phyloP scores from a whole-genome alignment of 1,140 invertebrate species.

The Drosophila melanogaster region DNA sequence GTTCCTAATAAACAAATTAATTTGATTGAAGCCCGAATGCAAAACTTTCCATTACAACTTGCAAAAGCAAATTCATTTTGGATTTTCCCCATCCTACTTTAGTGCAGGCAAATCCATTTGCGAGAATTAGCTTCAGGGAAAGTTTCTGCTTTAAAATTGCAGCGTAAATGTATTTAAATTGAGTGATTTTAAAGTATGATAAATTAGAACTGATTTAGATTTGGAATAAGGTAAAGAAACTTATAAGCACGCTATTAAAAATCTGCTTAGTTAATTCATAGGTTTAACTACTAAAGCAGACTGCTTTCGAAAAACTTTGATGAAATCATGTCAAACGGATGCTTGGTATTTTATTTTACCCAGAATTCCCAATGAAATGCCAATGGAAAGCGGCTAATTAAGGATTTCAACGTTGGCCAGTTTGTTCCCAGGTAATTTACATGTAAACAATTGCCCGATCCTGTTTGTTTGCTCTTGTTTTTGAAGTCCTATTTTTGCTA shows the following conservation, averaged over 20 bases:
- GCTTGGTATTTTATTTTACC: background rate
- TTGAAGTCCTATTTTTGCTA: background rate
- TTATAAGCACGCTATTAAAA: too few species aligned
- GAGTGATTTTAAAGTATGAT: background rate
- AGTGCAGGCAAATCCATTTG: background rate
- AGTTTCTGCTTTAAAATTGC: slow-evolving; percentile 1
- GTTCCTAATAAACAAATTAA: slow-evolving; percentile 69
- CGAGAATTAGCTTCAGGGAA: background rate
- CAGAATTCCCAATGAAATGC: slow-evolving; percentile 4
- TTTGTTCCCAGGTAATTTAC: slow-evolving; percentile 60
- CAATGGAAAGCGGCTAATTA: slow-evolving; percentile 38
- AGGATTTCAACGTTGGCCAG: slow-evolving; percentile 22
- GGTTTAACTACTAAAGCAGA: background rate
- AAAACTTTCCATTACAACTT: slow-evolving; percentile 40
- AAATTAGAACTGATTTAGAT: background rate
- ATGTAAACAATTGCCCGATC: slow-evolving; percentile 70
- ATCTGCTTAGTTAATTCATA: too few species aligned
- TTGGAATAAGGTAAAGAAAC: background rate
- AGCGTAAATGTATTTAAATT: background rate
- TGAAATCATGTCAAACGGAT: background rate
- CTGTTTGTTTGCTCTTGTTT: slow-evolving; percentile 7
- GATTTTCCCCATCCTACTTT: slow-evolving; percentile 13
- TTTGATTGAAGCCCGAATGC: slow-evolving; percentile 59
- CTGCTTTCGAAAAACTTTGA: background rate
- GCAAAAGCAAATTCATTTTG: slow-evolving; percentile 13